Evolutionary conservation across 2,888 invertebrate species (phyloP), one percentile per base, ranked within the genome.

Genomic region (Drosophila monieri): DNA sequence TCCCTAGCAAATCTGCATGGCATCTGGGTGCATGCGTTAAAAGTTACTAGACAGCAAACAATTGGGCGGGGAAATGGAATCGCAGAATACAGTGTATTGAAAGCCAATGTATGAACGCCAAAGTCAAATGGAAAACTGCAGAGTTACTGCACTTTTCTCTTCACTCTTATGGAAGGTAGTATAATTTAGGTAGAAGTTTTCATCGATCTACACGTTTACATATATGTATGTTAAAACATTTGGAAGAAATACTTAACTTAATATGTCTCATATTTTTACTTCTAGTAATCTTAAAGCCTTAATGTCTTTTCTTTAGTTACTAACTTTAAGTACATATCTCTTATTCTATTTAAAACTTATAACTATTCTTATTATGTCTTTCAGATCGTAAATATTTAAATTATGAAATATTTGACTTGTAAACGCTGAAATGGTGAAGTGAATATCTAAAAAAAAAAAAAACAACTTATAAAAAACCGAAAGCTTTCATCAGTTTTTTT

Each of bases 41-140:
- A 85, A 87, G 69, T 81, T 87, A 61, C 62, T 72, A 73, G 85
- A 80, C 86, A 70, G 72, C 78, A 73, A 87, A 78, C 78, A 80
- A 87, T 80, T 75, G 69, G 49, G 39, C 21, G 44, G 21, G 43
- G 14, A 27, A 0, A 14, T 23, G 12, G 25, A 18, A 6, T n/a
- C 27, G 54, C 35, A 59, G 15, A 37, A 55, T 35, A 41, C 35
- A 44, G 48, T 77, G 84, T 76, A 87, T 85, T 87, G 81, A 81
- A 78, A 56, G 73, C 58, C 78, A 81, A 87, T 83, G 85, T 83
- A 87, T 83, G 78, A 67, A 35, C 53, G 55, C 76, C 64, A 80
- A 81, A 80, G 76, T 76, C 81, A 80, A 78, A 87, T 87, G 85
- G 71, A 87, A 85, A 87, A 74, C 66, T 87, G 68, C 47, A 74